A percentile compares a stretch with the other conserved stretches of the same genome.
phyloP scores from a whole-genome alignment of 2,113 vertebrate genomes.

The Fukomys damarensis region DNA sequence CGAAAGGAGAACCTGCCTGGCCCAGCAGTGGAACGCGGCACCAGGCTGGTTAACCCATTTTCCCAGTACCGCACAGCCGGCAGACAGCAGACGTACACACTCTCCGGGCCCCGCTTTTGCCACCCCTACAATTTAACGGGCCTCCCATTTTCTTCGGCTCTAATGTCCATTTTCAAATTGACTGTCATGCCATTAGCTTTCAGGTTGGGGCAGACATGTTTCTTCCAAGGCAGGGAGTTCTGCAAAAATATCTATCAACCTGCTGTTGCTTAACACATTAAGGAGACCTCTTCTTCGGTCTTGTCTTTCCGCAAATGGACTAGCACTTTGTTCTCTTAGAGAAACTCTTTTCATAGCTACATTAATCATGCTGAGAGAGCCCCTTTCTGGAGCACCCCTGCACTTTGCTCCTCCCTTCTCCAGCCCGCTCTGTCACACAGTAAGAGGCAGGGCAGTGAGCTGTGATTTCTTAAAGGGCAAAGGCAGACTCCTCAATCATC shows the following conservation, averaged over 20 bases:
- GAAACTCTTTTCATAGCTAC: background rate
- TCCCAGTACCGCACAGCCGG: fast-evolving
- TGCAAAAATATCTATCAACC: constrained; percentile 19
- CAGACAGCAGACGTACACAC: background rate
- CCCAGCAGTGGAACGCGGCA: background rate
- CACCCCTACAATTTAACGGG: constrained; percentile 17
- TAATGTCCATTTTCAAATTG: constrained; percentile 53
- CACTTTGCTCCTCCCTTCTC: background rate
- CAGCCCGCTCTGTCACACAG: background rate
- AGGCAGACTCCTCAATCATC: background rate
- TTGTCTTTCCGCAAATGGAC: background rate
- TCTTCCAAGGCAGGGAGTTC: constrained; percentile 38
- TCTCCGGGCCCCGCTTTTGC: constrained; percentile 25
- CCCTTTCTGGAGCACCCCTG: background rate
- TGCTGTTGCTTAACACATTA: background rate
- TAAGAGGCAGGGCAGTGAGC: background rate
- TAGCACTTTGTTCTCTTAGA: background rate
- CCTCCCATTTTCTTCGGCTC: constrained; percentile 4
- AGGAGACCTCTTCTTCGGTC: background rate
- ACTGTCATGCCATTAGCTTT: constrained; percentile 30
- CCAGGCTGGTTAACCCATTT: background rate
- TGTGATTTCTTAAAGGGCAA: background rate
- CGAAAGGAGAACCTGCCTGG: background rate
- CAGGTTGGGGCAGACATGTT: background rate
- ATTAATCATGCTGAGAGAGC: background rate